These are phyloP conservation scores for Pogonocherus hispidulus DNA, from an alignment of 2,888 invertebrate species.

Conservation along the genomic window DNA sequence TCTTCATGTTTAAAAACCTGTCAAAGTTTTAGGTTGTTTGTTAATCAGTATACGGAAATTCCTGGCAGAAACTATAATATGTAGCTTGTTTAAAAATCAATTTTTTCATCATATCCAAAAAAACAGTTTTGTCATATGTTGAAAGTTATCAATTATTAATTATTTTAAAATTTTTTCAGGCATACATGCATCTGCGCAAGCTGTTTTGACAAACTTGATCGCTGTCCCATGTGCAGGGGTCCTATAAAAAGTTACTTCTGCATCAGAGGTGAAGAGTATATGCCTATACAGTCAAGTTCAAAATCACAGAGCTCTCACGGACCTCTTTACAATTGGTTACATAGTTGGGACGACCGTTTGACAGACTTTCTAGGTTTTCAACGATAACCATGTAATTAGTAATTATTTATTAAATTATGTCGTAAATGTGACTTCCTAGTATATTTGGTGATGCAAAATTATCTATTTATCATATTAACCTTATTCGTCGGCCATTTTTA, in stretches of 20 bases:
- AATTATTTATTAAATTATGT: constrained; percentile 4
- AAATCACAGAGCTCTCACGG: constrained; percentile 59
- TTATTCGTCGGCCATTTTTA: neutral
- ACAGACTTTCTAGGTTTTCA: constrained; percentile 83
- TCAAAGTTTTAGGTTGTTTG: too few relatives aligned
- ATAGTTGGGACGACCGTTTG: constrained; percentile 79
- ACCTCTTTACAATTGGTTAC: constrained; percentile 70
- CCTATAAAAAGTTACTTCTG: constrained; percentile 88
- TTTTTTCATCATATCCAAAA: too few relatives aligned
- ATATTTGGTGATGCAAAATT: neutral
- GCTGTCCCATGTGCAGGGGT: constrained; percentile 90
- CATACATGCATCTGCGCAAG: constrained; percentile 89
- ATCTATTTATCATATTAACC: neutral
- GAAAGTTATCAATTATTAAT: too few relatives aligned
- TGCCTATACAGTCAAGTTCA: constrained; percentile 71
- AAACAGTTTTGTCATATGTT: too few relatives aligned
- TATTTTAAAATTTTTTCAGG: constrained; percentile 62
- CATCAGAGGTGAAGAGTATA: constrained; percentile 83
- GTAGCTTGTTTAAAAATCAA: too few relatives aligned
- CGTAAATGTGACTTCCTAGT: neutral
- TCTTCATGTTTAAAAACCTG: too few relatives aligned
- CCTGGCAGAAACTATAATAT: too few relatives aligned
- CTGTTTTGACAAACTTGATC: constrained; percentile 85
- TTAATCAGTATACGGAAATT: too few relatives aligned
- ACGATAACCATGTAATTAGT: constrained; percentile 58